Conservation (phyloP, 2,797 vertebrate genomes). For the Erithacus rubecula region DNA sequence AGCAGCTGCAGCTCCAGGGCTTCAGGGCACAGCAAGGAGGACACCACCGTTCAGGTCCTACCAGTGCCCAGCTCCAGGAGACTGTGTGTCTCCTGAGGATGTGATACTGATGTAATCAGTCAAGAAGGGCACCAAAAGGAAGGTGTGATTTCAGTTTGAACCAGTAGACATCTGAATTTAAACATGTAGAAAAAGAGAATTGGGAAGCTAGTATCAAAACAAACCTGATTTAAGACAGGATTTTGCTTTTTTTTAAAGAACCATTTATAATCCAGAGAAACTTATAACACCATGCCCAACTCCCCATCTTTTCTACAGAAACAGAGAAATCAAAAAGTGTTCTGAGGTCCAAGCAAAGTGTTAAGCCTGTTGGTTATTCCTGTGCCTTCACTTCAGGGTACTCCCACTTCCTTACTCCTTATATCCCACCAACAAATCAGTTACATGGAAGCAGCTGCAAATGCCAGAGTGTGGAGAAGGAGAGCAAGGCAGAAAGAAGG, state of each 20-base stretch:
- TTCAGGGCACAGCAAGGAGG: background rate
- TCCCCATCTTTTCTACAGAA: background rate
- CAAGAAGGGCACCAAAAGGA: background rate
- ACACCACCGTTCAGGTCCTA: background rate
- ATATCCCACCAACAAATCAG: background rate
- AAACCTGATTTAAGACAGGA: background rate
- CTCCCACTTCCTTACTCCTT: background rate
- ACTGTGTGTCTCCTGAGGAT: background rate
- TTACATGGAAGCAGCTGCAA: background rate
- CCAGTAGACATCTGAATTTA: background rate
- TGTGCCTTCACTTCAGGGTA: background rate
- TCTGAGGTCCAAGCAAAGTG: background rate
- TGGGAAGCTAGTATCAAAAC: background rate
- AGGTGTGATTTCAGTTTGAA: background rate
- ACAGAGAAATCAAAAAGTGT: background rate
- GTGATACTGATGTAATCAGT: background rate
- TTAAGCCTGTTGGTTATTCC: background rate
- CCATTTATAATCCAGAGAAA: background rate
- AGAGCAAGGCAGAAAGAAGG: background rate
- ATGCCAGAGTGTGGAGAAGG: background rate
- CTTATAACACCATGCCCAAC: background rate
- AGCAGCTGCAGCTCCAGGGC: background rate
- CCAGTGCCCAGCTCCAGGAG: background rate
- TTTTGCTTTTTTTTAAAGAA: background rate
- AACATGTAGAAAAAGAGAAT: background rate